phyloP scores from a whole-genome alignment of 2,113 vertebrate species.

The Lota lota region DNA sequence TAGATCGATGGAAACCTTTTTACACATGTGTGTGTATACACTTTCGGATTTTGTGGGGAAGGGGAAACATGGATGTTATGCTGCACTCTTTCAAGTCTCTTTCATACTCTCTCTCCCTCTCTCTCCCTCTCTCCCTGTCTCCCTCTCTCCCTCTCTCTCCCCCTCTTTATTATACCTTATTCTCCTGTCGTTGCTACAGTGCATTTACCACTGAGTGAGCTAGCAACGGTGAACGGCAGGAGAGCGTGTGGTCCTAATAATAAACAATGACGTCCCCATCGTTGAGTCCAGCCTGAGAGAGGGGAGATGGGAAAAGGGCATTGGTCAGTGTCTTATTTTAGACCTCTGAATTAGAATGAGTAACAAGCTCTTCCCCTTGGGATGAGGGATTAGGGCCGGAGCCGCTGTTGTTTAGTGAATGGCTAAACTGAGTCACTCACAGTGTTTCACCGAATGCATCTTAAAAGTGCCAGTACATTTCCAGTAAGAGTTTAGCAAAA shows the following conservation, averaged over 20 bases:
- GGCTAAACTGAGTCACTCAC: constrained; percentile 22
- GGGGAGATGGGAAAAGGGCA: constrained; percentile 36
- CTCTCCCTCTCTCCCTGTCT: background rate
- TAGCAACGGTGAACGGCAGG: constrained; percentile 52
- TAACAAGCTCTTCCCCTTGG: constrained; percentile 41
- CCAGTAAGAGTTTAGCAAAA: too few relatives aligned
- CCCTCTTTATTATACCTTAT: background rate
- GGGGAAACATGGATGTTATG: background rate
- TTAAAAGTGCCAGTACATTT: background rate
- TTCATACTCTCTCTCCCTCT: background rate
- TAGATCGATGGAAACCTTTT: constrained; percentile 61
- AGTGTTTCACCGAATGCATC: constrained; percentile 13
- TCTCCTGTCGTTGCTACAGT: background rate
- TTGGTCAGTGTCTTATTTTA: constrained; percentile 52
- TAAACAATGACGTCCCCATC: constrained; percentile 62
- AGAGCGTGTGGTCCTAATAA: constrained; percentile 63
- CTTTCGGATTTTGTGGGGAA: background rate
- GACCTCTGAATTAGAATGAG: constrained; percentile 51
- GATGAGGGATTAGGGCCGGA: constrained; percentile 38
- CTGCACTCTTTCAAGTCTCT: background rate
- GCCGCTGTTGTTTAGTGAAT: constrained; percentile 46
- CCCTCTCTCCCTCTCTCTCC: constrained; percentile 4
- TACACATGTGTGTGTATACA: constrained; percentile 50
- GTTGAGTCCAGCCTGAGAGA: constrained; percentile 45
- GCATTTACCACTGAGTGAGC: constrained; percentile 3